A percentile compares a stretch with the other conserved stretches of the same genome.
Evolutionary conservation across 92 coral and sea anemone genomes (phyloP).

Genomic region (Galaxea fascicularis): DNA sequence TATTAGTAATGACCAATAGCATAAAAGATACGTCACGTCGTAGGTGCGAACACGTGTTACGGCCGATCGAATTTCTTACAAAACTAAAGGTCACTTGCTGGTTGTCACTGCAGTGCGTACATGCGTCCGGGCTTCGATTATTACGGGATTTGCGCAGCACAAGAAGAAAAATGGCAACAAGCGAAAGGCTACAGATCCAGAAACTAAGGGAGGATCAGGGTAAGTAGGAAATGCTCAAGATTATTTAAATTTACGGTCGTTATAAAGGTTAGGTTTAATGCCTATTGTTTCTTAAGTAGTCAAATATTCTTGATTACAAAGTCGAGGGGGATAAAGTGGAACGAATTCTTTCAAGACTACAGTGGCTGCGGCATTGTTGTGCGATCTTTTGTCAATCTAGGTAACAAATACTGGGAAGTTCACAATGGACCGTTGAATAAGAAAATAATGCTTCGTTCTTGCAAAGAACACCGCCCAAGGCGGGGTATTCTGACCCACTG

Average conservation of each 20-base stretch:
- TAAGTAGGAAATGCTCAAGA: slow-evolving; percentile 7
- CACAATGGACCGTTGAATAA: slow-evolving; percentile 17
- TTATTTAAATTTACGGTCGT: slow-evolving; percentile 6
- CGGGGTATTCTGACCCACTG: slow-evolving; percentile 10
- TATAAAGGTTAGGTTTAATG: background rate
- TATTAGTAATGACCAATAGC: slow-evolving; percentile 4
- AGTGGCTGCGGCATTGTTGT: slow-evolving; percentile 5
- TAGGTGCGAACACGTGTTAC: slow-evolving; percentile 4
- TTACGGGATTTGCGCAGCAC: slow-evolving; percentile 2
- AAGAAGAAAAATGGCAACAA: background rate
- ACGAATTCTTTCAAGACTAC: slow-evolving; percentile 11
- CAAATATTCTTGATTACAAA: slow-evolving; percentile 8
- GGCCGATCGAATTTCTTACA: slow-evolving; percentile 1
- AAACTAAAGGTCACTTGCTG: slow-evolving; percentile 3
- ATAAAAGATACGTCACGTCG: background rate
- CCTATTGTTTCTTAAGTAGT: slow-evolving; percentile 1
- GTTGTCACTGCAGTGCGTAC: slow-evolving; percentile 13
- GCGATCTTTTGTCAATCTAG: slow-evolving; percentile 4
- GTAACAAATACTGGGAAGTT: slow-evolving; percentile 9
- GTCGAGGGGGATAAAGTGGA: slow-evolving; percentile 16
- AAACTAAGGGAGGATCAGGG: slow-evolving; percentile 10
- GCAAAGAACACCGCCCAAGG: background rate
- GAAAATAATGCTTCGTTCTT: slow-evolving; percentile 8
- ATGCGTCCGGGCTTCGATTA: too few relatives aligned
- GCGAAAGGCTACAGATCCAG: slow-evolving; percentile 11